Evolutionary conservation across 2,797 vertebrate species (phyloP).

Genomic region (Menidia menidia): DNA sequence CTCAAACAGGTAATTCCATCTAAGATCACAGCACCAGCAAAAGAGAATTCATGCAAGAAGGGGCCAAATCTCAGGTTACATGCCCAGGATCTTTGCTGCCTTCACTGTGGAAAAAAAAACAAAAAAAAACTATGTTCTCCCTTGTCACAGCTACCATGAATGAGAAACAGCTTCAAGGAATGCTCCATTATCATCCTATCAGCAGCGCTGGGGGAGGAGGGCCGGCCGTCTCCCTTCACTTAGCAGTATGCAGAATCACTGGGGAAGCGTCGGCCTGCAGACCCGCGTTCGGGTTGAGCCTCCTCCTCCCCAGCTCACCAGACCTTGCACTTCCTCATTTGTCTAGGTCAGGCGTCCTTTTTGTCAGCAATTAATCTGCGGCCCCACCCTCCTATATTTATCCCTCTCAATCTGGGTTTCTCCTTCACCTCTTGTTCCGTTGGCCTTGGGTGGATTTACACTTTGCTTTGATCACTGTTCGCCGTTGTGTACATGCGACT

Average conservation of each 20-base stretch:
- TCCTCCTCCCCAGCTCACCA: slow-evolving; percentile 67
- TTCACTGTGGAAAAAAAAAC: slow-evolving; percentile 54
- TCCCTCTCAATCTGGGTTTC: slow-evolving; percentile 69
- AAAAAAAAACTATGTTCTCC: slow-evolving; percentile 47
- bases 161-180: slow-evolving; percentile 78
- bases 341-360: slow-evolving; percentile 78
- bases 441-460: slow-evolving; percentile 73
- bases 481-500: slow-evolving; percentile 53
- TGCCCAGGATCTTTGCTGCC: slow-evolving; percentile 54
- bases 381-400: slow-evolving; percentile 73
- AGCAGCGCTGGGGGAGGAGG: slow-evolving; percentile 72
- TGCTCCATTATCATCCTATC: slow-evolving; percentile 79
- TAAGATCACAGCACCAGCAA: slow-evolving; percentile 53
- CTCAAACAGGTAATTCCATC: slow-evolving; percentile 54
- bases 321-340: slow-evolving; percentile 79
- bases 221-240: slow-evolving; percentile 60
- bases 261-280: slow-evolving; percentile 65
- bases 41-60: slow-evolving; percentile 57
- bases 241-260: slow-evolving; percentile 65
- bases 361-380: slow-evolving; percentile 82
- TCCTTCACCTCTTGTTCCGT: slow-evolving; percentile 76
- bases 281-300: slow-evolving; percentile 65
- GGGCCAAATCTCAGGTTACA: slow-evolving; percentile 74
- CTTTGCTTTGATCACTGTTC: slow-evolving; percentile 64
- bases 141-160: slow-evolving; percentile 77